Base-by-base conservation (phyloP, 2,797 vertebrate genomes). In the Tokudaia muenninki region DNA sequence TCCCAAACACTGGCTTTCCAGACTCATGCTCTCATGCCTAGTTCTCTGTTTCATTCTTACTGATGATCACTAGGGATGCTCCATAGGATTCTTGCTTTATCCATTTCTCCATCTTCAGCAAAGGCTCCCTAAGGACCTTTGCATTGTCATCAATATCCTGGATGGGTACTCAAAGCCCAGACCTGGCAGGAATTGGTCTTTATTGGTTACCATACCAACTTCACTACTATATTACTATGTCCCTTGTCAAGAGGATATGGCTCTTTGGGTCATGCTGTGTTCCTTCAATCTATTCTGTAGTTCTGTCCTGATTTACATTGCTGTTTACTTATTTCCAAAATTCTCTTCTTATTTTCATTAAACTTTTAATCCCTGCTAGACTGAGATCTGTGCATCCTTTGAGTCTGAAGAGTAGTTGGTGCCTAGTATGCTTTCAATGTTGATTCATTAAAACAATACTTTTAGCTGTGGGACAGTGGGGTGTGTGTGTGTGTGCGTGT, bases 261-360 rank as follows among this genome's bases (percentile, higher is more conserved):
- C 17, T 67, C 65, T 16, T 59, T 44, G 65, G 72, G 47, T 63
- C 79, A 0, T 4, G 3, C 10, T 57, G 41, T 41, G 1, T 72
- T 22, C 52, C 16, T 0, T 59, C 11, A 12, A 2, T 19, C 2
- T 41, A 1, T 55, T 41, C 4, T 52, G 7, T 59, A 19, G 9
- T 34, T 31, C 88, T 19, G 1, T 44, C 0, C 0, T 21, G 41
- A 13, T 65, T 5, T 19, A 24, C 37, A 52, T 79, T 22, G 67
- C 55, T 41, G 9, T 59, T 41, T 57, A 4, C 50, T 74, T 77
- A 6, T 50, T 84, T 47, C 31, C 41, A 50, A 26, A 41, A 0
- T 0, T 37, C 31, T 65, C 59, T 77, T 87, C 29, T 6, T 24
- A 1, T 6, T 9, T 31, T 89, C 12, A 0, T 29, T 55, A 67